Percentiles rank a stretch among this genome's conserved stretches.
These are phyloP conservation scores for Chroicocephalus ridibundus DNA, from an alignment of 2,113 vertebrate species.

Conservation along the genomic window DNA sequence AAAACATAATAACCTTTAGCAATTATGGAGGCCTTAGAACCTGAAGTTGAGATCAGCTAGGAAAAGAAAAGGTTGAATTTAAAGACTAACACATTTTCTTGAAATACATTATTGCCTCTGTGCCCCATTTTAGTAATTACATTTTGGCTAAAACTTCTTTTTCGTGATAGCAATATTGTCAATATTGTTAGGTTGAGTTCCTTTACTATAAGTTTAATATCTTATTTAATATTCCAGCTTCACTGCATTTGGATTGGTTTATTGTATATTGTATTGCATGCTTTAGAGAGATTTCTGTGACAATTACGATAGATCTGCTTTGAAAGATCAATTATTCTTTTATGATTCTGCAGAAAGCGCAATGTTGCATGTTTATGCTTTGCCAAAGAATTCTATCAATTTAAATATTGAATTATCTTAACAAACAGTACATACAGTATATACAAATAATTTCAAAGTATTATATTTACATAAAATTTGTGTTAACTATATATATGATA, in stretches of 20 bases:
- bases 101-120: neutral
- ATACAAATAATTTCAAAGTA: neutral
- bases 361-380: neutral
- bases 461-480: neutral
- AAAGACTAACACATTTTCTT: neutral
- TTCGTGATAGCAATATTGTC: neutral
- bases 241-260: neutral
- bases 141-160: neutral
- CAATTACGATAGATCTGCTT: neutral
- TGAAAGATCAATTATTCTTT: neutral
- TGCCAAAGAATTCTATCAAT: neutral
- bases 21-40: neutral
- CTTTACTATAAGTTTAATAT: neutral
- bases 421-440: neutral
- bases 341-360: neutral
- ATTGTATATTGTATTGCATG: neutral
- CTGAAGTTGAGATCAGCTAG: neutral
- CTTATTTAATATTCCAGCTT: neutral
- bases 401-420: neutral
- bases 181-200: neutral
- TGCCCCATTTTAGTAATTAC: neutral
- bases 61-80: neutral
- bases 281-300: neutral
- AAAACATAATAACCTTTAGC: neutral
- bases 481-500: neutral